These are phyloP conservation scores for Takifugu rubripes DNA, from an alignment of 2,797 vertebrate genomes.

Conservation along the genomic window DNA sequence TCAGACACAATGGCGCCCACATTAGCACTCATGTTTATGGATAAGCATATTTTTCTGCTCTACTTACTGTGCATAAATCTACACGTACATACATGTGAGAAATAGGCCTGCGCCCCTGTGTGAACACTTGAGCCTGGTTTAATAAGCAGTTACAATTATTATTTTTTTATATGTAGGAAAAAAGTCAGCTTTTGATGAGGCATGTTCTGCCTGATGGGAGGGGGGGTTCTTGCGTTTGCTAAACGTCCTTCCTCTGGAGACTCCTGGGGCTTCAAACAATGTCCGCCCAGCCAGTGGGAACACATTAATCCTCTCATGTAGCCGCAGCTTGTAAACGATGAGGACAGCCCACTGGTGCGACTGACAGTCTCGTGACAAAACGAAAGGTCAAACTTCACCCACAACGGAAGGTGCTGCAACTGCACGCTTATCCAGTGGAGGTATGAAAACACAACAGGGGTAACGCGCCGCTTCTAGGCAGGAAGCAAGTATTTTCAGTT, in stretches of 20 bases:
- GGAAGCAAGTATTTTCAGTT: no score
- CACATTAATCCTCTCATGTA: conserved; percentile 39
- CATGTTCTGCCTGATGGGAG: conserved; percentile 38
- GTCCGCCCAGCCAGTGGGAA: conserved; percentile 26
- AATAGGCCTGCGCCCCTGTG: no score
- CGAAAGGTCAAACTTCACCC: conserved; percentile 12
- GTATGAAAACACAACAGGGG: no score
- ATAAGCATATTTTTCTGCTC: neutral
- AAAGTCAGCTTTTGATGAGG: conserved; percentile 2
- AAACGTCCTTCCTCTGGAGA: conserved; percentile 25
- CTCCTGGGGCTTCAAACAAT: conserved; percentile 29
- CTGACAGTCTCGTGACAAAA: conserved; percentile 28
- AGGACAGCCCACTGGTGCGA: conserved; percentile 18
- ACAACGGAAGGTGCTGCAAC: no score
- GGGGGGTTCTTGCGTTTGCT: conserved; percentile 15
- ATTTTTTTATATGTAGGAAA: neutral
- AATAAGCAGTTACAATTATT: neutral
- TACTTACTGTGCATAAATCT: no score
- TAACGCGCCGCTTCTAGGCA: no score
- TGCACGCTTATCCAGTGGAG: no score
- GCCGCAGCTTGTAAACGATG: conserved; percentile 22
- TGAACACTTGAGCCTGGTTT: neutral
- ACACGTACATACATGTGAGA: no score
- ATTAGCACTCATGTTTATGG: conserved; percentile 1
- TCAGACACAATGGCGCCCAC: neutral